These are phyloP conservation scores for Scolanthus callimorphus DNA, from an alignment of 92 coral and sea anemone species.

Conservation along the genomic window DNA sequence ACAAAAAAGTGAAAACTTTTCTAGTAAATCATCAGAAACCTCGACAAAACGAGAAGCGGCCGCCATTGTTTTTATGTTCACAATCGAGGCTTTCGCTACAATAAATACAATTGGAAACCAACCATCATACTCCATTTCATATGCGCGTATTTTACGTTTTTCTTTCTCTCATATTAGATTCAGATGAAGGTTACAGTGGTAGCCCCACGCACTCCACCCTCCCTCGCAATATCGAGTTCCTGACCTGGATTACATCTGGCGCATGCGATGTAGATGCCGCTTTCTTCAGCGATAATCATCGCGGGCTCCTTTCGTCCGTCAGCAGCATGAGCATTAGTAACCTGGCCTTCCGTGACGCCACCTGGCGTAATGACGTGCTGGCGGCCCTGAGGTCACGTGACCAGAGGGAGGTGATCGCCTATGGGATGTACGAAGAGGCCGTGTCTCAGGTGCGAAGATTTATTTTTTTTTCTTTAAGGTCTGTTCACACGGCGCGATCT, in stretches of 20 bases:
- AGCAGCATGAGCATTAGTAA: constrained; percentile 72
- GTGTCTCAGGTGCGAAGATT: constrained; percentile 50
- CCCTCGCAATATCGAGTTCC: constrained; percentile 69
- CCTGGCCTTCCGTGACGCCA: constrained; percentile 56
- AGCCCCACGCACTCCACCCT: constrained; percentile 24
- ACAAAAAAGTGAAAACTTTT: no score
- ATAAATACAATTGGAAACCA: no score
- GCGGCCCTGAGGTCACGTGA: constrained; percentile 70
- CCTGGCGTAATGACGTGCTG: constrained; percentile 77
- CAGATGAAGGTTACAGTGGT: constrained; percentile 28
- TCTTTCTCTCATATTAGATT: no score
- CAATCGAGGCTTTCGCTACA: no score
- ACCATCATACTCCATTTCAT: no score
- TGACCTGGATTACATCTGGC: constrained; percentile 88
- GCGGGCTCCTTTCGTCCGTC: constrained; percentile 61
- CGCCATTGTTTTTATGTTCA: no score
- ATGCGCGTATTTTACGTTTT: no score
- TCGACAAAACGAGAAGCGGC: no score
- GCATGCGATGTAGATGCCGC: constrained; percentile 80
- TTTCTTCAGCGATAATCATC: constrained; percentile 62
- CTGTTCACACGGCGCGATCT: no score
- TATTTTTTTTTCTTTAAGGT: not conserved
- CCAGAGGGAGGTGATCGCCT: constrained; percentile 27
- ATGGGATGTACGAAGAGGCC: constrained; percentile 57
- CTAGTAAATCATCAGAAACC: no score